phyloP scores from a whole-genome alignment of 2,113 vertebrate species.

The Python bivittatus region DNA sequence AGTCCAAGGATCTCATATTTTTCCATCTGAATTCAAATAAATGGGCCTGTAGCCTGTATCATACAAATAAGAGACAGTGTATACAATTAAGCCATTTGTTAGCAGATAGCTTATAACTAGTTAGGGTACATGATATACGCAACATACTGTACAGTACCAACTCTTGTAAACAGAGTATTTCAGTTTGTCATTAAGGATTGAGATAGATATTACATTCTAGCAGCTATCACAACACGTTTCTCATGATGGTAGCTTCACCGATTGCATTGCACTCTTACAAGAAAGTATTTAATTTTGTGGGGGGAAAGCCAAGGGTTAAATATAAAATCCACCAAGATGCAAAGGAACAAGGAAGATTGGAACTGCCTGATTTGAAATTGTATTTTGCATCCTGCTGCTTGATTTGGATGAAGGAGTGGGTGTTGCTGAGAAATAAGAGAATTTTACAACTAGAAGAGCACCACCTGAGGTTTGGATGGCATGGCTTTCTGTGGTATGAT shows the following conservation, averaged over 20 bases:
- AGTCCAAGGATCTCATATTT: slow-evolving; percentile 82
- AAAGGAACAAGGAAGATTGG: neutral
- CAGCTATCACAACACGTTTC: neutral
- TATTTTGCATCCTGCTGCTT: neutral
- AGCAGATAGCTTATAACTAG: neutral
- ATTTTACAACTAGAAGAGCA: neutral
- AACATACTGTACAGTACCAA: neutral
- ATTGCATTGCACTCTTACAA: neutral
- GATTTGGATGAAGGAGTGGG: neutral
- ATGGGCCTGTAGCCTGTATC: slow-evolving; percentile 44
- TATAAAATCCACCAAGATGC: neutral
- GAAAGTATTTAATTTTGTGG: neutral
- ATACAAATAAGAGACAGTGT: slow-evolving; percentile 11
- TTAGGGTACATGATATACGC: neutral
- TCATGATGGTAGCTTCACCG: neutral
- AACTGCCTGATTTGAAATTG: neutral
- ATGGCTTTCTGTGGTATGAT: too few species aligned
- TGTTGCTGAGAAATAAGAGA: neutral
- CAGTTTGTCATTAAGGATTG: neutral
- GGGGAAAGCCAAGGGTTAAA: neutral
- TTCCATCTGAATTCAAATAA: slow-evolving; percentile 68
- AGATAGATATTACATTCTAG: neutral
- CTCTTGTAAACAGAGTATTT: neutral
- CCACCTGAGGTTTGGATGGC: too few species aligned
- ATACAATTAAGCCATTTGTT: neutral